Conservation (phyloP, 2,113 vertebrate species). For the Elanus axillaris region DNA sequence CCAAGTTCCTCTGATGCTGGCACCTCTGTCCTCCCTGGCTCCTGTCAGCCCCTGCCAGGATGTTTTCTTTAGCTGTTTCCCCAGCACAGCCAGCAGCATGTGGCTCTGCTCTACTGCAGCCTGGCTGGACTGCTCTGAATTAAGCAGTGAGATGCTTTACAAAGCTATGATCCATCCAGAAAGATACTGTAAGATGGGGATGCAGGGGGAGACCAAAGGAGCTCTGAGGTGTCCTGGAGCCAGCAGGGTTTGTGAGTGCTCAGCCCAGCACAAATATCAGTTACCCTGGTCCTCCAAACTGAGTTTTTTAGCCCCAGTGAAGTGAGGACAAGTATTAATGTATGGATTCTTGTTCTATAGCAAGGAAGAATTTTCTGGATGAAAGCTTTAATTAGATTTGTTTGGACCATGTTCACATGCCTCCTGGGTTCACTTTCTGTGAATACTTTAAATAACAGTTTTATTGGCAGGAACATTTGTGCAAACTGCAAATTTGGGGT, state of each 20-base stretch:
- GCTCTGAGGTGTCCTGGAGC: neutral
- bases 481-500: slow-evolving; percentile 58
- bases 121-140: neutral
- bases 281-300: neutral
- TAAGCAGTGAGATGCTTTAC: neutral
- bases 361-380: slow-evolving; percentile 62
- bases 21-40: neutral
- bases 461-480: slow-evolving; percentile 44
- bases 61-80: neutral
- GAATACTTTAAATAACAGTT: slow-evolving; percentile 48
- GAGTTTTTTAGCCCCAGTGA: slow-evolving; percentile 1
- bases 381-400: slow-evolving; percentile 64
- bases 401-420: slow-evolving; percentile 47
- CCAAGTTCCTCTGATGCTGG: neutral
- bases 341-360: slow-evolving; percentile 25
- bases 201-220: neutral
- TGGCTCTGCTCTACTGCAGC: neutral
- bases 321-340: slow-evolving; percentile 42
- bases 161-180: neutral
- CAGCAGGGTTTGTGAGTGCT: neutral
- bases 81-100: neutral
- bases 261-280: neutral
- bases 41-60: neutral
- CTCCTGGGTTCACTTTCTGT: slow-evolving; percentile 54
- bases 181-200: neutral